Evolutionary conservation across 2,888 invertebrate species (phyloP), one percentile per base, ranked within the genome.

Genomic region (Drosophila nr. medialis): DNA sequence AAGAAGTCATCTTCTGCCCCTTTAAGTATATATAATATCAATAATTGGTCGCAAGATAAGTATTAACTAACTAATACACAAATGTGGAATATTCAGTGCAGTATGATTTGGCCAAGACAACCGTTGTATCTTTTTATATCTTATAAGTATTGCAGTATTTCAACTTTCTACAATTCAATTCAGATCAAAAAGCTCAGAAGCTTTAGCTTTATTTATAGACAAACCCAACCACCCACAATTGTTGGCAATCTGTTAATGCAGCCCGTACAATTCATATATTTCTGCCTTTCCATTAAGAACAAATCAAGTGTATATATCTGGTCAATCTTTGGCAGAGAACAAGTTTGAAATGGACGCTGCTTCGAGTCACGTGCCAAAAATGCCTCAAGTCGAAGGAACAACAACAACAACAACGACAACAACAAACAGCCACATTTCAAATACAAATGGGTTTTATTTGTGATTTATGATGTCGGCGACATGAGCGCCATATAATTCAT

Each of bases 401-500:
- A 54, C 24, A 34, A 30, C 0, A 10, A 58, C 18, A 21, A 27
- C 11, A 55, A 54, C 8, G n/a, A n/a, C 30, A 60, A 53, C 53
- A 75, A 69, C 53, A 53, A 62, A 10, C n/a, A 51, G 3, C 42
- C 42, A 53, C 8, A 53, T 29, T 7, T n/a, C 49, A 66, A 29
- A 67, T 58, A 67, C 49, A 79, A 80, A 80, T 80, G 86, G 86
- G 75, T 85, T 61, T 86, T 79, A 51, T 63, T 50, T 75, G 55
- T 80, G 80, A 80, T 85, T 80, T 80, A 80, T 85, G 83, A 80
- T 82, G 80, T 79, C 71, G 80, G 64, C 76, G 63, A 75, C 86
- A 61, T 51, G 75, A 74, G 86, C 80, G 79, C 81, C 80, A 70
- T 82, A 85, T 80, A 80, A 83, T 86, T 80, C 83, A 86, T 86